Conservation (phyloP, 2,113 vertebrate species). For the Rhagologus leucostigma region DNA sequence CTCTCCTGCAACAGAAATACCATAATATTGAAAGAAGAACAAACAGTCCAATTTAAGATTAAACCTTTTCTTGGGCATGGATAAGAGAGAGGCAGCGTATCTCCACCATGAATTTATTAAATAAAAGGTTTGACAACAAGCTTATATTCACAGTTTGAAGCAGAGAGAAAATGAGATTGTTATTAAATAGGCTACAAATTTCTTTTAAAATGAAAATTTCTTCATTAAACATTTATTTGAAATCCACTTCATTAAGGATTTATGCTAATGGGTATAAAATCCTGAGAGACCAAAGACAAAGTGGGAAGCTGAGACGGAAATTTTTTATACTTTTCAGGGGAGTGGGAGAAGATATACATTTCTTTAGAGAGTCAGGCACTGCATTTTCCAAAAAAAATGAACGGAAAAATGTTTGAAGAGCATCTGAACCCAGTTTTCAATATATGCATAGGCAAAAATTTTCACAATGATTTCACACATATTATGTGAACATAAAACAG, state of each 20-base stretch:
- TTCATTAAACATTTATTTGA: background rate
- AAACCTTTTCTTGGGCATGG: background rate
- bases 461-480: background rate
- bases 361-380: background rate
- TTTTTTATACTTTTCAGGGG: background rate
- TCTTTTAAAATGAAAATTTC: background rate
- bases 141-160: background rate
- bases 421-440: background rate
- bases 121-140: background rate
- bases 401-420: background rate
- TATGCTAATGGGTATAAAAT: background rate
- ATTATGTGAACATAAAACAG: background rate
- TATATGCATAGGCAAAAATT: background rate
- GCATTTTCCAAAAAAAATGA: background rate
- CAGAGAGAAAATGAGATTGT: background rate
- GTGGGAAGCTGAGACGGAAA: background rate
- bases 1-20: conserved; percentile 75
- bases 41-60: background rate
- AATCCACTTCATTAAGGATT: background rate
- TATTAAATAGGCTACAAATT: background rate
- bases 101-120: background rate
- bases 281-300: background rate
- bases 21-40: background rate
- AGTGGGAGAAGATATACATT: background rate
- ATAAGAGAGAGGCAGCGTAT: background rate